Base-by-base conservation (phyloP, 1,140 invertebrate species). In the Sycobia sp. region DNA sequence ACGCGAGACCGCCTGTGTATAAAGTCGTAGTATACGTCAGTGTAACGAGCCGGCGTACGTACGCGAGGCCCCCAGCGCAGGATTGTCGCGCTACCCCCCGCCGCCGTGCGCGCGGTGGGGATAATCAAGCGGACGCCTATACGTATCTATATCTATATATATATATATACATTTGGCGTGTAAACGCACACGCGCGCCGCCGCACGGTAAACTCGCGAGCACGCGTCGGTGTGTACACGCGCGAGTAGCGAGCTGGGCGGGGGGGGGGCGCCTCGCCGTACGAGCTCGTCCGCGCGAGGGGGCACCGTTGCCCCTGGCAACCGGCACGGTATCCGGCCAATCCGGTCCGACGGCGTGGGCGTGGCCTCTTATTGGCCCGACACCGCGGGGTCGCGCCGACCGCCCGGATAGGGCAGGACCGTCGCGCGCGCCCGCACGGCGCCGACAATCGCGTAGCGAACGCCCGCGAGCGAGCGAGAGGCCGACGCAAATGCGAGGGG, bases 251-350 rank as follows among this genome's bases (percentile, higher is more conserved):
- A 3, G 47, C 39, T 47, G 63, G 56, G 49, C 27, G 58, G 36
- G n/a, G 38, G 38, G 7, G 22, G 16, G 11, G 18, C 8, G 10
- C 1, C 22, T 20, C 20, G 56, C 20, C 5, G 29, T 11, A 32
- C 5, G 29, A 32, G 5, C 29, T 32, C 29, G 29, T 22, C 39
- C n/a, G 34, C 54, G 50, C 16, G 32, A 7, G 16, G 43, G 43
- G 11, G 7, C 9, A 14, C 5, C 13, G 18, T 32, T 27, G 11
- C 76, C 71, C 77, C 80, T 67, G 59, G 72, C 64, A 69, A 80
- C 79, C 68, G 67, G 71, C 70, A 75, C 71, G 56, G 73, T 76
- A 78, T 79, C 77, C 59, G 74, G 78, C 78, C 73, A 79, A 79
- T 80, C 77, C 73, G 62, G 62, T 51, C 50, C 23, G 66, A 54